Base-by-base conservation (phyloP, 2,113 vertebrate species). In the Nothocercus julius region DNA sequence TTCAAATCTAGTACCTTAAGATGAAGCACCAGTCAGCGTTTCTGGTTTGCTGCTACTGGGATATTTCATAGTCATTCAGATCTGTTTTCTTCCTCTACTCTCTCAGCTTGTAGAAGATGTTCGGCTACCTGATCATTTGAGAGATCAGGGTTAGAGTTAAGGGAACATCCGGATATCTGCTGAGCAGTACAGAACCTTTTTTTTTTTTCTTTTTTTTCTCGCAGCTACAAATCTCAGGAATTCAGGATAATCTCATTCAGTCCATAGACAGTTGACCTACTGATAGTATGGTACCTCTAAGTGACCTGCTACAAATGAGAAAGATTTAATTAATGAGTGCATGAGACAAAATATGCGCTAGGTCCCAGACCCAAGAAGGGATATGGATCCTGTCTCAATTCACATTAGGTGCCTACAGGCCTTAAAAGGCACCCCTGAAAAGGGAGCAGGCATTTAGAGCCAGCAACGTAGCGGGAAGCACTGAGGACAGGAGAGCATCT, bases 121-220 rank as follows among this genome's bases (percentile, higher is more conserved):
- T 63, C 27, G 68, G 3, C 8, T 22, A 45, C 47, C 14, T 75
- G 24, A 73, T 38, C 32, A 25, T 79, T 76, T 63, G 32, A 72
- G 36, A 68, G 61, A 56, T 24, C 10, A 15, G 34, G 2, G 3
- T 73, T 80, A 67, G n/a, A 87, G 25, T 30, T 76, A 22, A 69
- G 30, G 32, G 14, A 40, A 13, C 32, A 5, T 66, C 34, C 70
- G 53, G 27, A 42, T 19, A 63, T 73, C 32, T 89, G 28, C 44
- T 40, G 21, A n/a, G n/a, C 70, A 40, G 32, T 67, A 40, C 18
- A 75, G 24, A 38, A 15, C 0, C 3, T 28, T 56, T 42, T 14
- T 89, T 81, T 84, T 89, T 78, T 84, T 89, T 30, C 70, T 14
- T 91, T 49, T 49, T 49, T 81, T 85, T 87, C n/a, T n/a, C 72